Evolutionary conservation across 1,140 invertebrate genomes (phyloP).

Genomic region (Drosophila simulans): DNA sequence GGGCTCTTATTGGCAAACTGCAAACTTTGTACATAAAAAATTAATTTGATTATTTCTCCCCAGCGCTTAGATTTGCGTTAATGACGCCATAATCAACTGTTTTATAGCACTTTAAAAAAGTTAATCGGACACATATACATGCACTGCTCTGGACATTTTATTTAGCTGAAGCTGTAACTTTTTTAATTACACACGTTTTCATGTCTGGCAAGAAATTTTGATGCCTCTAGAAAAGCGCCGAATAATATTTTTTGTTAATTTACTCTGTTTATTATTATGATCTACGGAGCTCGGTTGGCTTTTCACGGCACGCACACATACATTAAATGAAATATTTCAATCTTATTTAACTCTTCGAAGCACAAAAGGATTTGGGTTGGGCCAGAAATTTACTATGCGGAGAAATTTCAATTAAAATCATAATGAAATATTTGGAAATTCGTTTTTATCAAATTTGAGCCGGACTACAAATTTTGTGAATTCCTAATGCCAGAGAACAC

Average conservation of each 20-base stretch:
- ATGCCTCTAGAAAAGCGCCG: slow-evolving; percentile 1
- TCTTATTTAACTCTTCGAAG: slow-evolving; percentile 3
- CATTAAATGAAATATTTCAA: slow-evolving; percentile 11
- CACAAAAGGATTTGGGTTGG: not conserved
- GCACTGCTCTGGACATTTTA: slow-evolving; percentile 26
- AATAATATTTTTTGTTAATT: slow-evolving; percentile 43
- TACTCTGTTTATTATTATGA: slow-evolving; percentile 29
- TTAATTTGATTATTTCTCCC: slow-evolving; percentile 76
- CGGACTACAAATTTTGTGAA: slow-evolving; percentile 67
- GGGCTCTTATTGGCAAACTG: slow-evolving; percentile 63
- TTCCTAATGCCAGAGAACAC: slow-evolving; percentile 49
- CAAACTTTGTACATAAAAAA: slow-evolving; percentile 80
- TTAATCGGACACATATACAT: slow-evolving; percentile 48
- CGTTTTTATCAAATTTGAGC: slow-evolving; percentile 69
- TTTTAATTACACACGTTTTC: slow-evolving; percentile 63
- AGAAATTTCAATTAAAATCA: slow-evolving; percentile 81
- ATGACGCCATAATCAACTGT: slow-evolving; percentile 80
- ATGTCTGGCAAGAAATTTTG: slow-evolving; percentile 4
- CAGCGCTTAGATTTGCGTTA: slow-evolving; percentile 69
- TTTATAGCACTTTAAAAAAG: slow-evolving; percentile 77
- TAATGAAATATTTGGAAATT: slow-evolving; percentile 80
- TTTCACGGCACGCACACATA: not conserved
- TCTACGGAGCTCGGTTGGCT: not conserved
- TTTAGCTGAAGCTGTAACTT: slow-evolving; percentile 49
- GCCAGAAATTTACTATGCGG: slow-evolving; percentile 7